phyloP scores from a whole-genome alignment of 1,140 invertebrate species.

The Cherax destructor region DNA sequence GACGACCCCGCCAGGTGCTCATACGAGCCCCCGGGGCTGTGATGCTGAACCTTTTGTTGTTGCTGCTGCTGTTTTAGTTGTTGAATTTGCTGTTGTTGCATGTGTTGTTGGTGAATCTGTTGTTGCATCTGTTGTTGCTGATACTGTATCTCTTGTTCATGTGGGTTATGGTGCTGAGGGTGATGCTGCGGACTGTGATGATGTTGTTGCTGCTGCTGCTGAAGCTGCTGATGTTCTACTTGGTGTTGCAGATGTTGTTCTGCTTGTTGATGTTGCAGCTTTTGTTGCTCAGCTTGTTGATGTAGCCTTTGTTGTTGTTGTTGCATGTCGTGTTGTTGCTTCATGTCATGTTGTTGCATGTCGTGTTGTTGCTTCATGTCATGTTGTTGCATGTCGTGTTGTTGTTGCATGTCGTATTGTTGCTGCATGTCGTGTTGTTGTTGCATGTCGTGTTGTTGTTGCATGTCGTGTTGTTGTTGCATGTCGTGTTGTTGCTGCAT shows the following conservation, averaged over 20 bases:
- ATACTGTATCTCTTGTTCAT: background rate
- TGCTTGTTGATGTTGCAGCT: constrained; percentile 38
- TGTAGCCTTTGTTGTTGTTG: constrained; percentile 17
- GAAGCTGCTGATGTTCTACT: background rate
- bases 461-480: background rate
- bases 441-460: background rate
- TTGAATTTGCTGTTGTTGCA: background rate
- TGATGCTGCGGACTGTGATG: background rate
- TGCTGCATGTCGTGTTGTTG: constrained; percentile 12
- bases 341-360: constrained; percentile 14
- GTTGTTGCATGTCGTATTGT: background rate
- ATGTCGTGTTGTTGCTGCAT: constrained; percentile 5
- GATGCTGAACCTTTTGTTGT: constrained; percentile 1
- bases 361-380: constrained; percentile 9
- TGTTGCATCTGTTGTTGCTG: constrained; percentile 24
- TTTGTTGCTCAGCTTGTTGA: constrained; percentile 18
- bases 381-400: constrained; percentile 12
- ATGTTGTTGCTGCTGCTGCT: constrained; percentile 7
- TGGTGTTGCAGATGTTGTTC: constrained; percentile 19
- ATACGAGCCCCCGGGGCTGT: background rate
- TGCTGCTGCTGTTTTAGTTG: constrained; percentile 16
- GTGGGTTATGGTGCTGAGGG: constrained; percentile 15
- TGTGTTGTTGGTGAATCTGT: constrained; percentile 21
- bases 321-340: constrained; percentile 21
- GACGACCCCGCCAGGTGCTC: background rate